Evolutionary conservation across 2,888 invertebrate genomes (phyloP).

Genomic region (Cantharis flavilabris): DNA sequence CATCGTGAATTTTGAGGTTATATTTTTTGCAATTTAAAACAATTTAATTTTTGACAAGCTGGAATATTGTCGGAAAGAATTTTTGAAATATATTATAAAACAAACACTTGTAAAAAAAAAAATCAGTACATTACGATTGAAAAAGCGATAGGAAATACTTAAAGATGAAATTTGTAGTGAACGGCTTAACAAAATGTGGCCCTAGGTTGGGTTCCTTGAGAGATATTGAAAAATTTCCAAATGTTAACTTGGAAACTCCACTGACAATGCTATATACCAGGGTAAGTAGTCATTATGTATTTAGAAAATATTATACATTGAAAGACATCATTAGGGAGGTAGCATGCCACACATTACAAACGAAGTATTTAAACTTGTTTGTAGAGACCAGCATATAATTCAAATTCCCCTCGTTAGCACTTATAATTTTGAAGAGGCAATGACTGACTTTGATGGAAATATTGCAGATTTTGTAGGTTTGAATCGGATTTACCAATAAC

Average conservation of each 20-base stretch:
- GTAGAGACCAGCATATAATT: conserved; percentile 64
- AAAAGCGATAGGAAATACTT: neutral
- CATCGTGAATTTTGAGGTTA: neutral
- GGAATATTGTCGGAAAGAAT: neutral
- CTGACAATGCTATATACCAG: conserved; percentile 75
- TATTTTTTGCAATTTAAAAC: neutral
- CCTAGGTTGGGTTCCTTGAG: conserved; percentile 71
- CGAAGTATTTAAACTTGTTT: conserved; percentile 73
- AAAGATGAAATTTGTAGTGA: conserved; percentile 74
- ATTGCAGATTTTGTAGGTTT: conserved; percentile 68
- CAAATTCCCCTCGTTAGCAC: conserved; percentile 76
- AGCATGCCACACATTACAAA: conserved; percentile 81
- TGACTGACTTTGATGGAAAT: conserved; percentile 67
- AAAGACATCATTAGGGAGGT: conserved; percentile 65
- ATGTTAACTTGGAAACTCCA: conserved; percentile 71
- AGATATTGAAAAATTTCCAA: conserved; percentile 61
- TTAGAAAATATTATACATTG: neutral
- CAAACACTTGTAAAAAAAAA: neutral
- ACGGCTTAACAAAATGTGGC: conserved; percentile 61
- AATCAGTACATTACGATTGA: neutral
- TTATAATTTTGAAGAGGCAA: conserved; percentile 64
- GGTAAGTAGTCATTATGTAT: conserved; percentile 55
- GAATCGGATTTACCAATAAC: neutral
- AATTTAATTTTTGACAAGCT: neutral
- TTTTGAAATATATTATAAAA: neutral